These are phyloP conservation scores for Chymomyza fuscimana DNA, from an alignment of 2,888 invertebrate genomes.

Conservation along the genomic window DNA sequence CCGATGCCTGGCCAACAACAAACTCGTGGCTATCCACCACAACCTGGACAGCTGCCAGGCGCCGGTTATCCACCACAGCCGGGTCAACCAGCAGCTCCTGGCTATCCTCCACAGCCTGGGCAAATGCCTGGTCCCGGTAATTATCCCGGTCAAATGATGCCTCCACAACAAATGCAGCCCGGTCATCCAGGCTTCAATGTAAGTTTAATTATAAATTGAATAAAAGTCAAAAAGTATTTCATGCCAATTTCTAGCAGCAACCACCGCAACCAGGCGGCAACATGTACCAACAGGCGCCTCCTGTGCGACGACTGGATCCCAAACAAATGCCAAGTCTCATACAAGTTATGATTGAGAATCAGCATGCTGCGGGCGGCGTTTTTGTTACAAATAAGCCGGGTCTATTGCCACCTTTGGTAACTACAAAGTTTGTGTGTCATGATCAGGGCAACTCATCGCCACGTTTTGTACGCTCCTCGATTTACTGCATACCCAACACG, in stretches of 20 bases:
- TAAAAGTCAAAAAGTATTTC: background rate
- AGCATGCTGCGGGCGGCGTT: slow-evolving; percentile 87
- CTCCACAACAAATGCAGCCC: slow-evolving; percentile 42
- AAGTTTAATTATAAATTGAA: slow-evolving; percentile 25
- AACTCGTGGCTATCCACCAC: slow-evolving; percentile 30
- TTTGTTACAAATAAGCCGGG: slow-evolving; percentile 95
- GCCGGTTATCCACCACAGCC: slow-evolving; percentile 46
- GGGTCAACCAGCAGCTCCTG: slow-evolving; percentile 38
- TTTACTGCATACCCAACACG: slow-evolving; percentile 97
- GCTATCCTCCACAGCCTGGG: slow-evolving; percentile 55
- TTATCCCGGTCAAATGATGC: slow-evolving; percentile 59
- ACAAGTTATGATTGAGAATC: slow-evolving; percentile 88
- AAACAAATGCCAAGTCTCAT: slow-evolving; percentile 98
- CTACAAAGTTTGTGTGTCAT: slow-evolving; percentile 94
- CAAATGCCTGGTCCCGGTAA: slow-evolving; percentile 49
- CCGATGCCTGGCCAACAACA: slow-evolving; percentile 41
- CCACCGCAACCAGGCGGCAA: slow-evolving; percentile 67
- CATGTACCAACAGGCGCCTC: slow-evolving; percentile 78
- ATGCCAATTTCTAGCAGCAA: slow-evolving; percentile 57
- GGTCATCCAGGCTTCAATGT: slow-evolving; percentile 71
- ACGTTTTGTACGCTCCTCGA: slow-evolving; percentile 90
- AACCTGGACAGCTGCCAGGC: slow-evolving; percentile 32
- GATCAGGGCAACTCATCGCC: slow-evolving; percentile 93
- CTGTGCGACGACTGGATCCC: slow-evolving; percentile 90
- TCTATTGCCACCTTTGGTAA: slow-evolving; percentile 94